Evolutionary conservation across 1,140 invertebrate species (phyloP).

Genomic region (Atopsyche davidsoni): DNA sequence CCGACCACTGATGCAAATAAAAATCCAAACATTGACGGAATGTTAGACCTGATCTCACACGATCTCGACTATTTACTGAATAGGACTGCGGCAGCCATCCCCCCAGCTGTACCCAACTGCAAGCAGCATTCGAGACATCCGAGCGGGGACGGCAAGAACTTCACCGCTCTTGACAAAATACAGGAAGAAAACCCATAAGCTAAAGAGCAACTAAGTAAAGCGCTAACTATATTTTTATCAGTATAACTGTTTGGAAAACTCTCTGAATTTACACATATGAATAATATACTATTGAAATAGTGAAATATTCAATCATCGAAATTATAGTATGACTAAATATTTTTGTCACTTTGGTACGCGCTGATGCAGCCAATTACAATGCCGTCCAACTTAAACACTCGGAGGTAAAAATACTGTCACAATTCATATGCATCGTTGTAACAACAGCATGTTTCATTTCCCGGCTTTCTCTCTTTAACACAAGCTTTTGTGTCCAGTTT

Average conservation of each 20-base stretch:
- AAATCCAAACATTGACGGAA: conserved; percentile 49
- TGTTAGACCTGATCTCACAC: conserved; percentile 66
- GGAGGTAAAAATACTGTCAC: too few relatives aligned
- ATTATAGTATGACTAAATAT: too few relatives aligned
- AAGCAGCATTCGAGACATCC: conserved; percentile 38
- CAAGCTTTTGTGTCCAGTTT: too few relatives aligned
- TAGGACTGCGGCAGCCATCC: conserved; percentile 41
- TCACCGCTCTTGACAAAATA: conserved; percentile 26
- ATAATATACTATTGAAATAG: too few relatives aligned
- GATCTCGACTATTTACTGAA: conserved; percentile 70
- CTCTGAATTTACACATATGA: neutral
- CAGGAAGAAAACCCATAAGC: conserved; percentile 28
- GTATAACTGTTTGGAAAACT: neutral
- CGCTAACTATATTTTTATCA: neutral
- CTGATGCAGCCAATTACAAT: too few relatives aligned
- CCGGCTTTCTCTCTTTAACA: too few relatives aligned
- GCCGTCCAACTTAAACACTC: too few relatives aligned
- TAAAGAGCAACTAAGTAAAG: conserved; percentile 5
- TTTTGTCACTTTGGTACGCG: too few relatives aligned
- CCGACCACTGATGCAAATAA: conserved; percentile 39
- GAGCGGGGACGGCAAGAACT: conserved; percentile 19
- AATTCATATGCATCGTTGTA: too few relatives aligned
- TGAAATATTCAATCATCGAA: too few relatives aligned
- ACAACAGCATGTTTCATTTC: too few relatives aligned
- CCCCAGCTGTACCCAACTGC: conserved; percentile 34